Evolutionary conservation across 2,797 vertebrate genomes (phyloP).

Genomic region (Selene dorsalis): DNA sequence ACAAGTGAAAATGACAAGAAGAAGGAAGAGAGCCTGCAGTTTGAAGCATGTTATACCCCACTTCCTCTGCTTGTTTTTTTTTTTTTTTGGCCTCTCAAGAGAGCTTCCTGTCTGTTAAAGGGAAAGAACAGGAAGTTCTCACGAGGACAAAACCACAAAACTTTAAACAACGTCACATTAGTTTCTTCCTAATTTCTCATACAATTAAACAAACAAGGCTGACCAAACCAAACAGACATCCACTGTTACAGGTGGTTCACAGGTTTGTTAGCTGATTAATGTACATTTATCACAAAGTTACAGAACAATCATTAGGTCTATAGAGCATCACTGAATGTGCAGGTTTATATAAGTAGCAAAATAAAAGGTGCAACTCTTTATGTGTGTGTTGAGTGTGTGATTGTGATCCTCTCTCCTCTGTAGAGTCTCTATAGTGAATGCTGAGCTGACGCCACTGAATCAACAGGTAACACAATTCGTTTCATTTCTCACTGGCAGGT

Average conservation of each 20-base stretch:
- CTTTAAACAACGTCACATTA: not conserved
- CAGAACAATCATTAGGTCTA: not conserved
- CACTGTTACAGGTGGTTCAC: no score
- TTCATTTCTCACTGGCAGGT: not conserved
- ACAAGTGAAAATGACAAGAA: no score
- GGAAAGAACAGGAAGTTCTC: not conserved
- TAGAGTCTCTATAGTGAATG: slow-evolving; percentile 36
- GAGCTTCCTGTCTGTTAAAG: not conserved
- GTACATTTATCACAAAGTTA: no score
- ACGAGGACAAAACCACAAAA: not conserved
- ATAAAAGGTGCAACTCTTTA: not conserved
- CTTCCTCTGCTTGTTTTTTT: not conserved
- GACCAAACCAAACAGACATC: no score
- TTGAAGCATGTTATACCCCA: not conserved
- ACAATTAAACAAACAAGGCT: not conserved
- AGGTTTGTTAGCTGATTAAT: no score
- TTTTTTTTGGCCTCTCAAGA: not conserved
- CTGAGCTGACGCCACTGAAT: slow-evolving; percentile 28
- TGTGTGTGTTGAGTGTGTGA: slow-evolving; percentile 3
- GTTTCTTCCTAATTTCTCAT: not conserved
- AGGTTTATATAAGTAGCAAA: no score
- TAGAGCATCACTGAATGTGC: not conserved
- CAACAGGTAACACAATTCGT: slow-evolving; percentile 34
- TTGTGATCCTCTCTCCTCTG: slow-evolving; percentile 7
- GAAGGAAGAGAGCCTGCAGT: no score